Conservation (phyloP, 2,888 invertebrate genomes). For the Unio delphinus region DNA sequence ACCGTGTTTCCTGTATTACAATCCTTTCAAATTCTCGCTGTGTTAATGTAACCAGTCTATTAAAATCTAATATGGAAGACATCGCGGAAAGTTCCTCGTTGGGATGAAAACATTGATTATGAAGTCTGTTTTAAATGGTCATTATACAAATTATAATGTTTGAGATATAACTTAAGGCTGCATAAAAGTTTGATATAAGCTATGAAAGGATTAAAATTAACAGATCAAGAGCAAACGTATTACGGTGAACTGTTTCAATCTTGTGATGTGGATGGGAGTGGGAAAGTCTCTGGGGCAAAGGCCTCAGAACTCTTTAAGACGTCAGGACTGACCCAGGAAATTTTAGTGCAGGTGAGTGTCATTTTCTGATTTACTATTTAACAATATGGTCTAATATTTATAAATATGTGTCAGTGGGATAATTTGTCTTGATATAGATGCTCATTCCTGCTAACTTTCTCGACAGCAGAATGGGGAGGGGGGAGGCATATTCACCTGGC, state of each 20-base stretch:
- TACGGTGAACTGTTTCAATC: conserved; percentile 69
- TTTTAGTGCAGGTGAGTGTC: conserved; percentile 64
- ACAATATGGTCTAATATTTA: no score
- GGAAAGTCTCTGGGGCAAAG: conserved; percentile 65
- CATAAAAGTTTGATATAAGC: background rate
- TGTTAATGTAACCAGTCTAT: conserved; percentile 2
- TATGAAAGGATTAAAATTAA: background rate
- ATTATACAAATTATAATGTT: no score
- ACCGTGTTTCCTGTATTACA: no score
- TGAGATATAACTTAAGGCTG: background rate
- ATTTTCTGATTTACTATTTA: background rate
- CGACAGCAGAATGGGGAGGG: background rate
- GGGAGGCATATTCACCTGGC: background rate
- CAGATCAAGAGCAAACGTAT: conserved; percentile 66
- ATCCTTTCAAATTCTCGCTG: no score
- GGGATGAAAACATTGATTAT: background rate
- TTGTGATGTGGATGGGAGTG: conserved; percentile 70
- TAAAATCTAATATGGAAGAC: conserved; percentile 8
- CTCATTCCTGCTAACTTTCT: background rate
- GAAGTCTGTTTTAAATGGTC: no score
- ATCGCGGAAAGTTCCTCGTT: conserved; percentile 4
- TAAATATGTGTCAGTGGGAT: no score
- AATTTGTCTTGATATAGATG: no score
- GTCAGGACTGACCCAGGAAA: conserved; percentile 67
- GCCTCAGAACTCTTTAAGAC: conserved; percentile 69